phyloP scores from a whole-genome alignment of 2,797 vertebrate species.

The Ceryle rudis region DNA sequence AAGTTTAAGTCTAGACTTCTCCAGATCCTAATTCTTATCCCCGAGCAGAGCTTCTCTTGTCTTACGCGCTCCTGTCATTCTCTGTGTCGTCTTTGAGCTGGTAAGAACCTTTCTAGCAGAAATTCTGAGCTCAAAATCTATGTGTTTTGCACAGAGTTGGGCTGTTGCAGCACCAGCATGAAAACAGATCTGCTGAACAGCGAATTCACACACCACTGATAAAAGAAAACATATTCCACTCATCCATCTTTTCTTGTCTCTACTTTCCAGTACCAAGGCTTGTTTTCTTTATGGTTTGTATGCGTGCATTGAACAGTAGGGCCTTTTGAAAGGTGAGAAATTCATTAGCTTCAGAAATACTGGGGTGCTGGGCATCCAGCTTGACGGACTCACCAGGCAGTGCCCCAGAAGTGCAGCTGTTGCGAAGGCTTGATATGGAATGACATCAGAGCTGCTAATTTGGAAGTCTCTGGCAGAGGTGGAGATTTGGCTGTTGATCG shows the following conservation, averaged over 20 bases:
- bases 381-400: not conserved
- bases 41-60: not conserved
- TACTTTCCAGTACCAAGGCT: not conserved
- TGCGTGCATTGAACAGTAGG: not conserved
- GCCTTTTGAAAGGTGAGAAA: not conserved
- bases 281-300: not conserved
- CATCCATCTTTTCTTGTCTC: not conserved
- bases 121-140: not conserved
- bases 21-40: not conserved
- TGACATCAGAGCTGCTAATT: not conserved
- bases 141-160: not conserved
- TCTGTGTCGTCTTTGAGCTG: not conserved
- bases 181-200: not conserved
- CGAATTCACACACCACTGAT: not conserved
- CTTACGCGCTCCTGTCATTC: not conserved
- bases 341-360: not conserved
- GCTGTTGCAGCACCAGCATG: not conserved
- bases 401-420: not conserved
- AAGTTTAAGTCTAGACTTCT: not conserved
- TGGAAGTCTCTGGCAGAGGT: not conserved
- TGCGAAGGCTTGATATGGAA: not conserved
- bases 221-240: not conserved
- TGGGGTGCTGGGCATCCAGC: not conserved
- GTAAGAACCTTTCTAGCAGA: not conserved
- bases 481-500: conserved; percentile 3